Conservation (phyloP, 2,797 vertebrate species). For the Takifugu ocellatus region DNA sequence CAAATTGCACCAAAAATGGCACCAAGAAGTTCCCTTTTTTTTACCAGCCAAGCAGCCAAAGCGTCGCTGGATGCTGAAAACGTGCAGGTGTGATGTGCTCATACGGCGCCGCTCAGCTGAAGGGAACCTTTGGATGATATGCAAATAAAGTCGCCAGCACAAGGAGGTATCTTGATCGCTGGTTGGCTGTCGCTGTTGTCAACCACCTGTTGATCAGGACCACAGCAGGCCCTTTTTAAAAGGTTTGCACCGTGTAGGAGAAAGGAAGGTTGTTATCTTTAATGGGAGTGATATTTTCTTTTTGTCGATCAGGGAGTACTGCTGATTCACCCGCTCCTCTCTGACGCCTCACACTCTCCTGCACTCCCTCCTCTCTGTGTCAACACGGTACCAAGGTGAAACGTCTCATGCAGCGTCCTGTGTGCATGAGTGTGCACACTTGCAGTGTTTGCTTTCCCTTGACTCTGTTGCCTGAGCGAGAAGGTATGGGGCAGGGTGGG, state of each 20-base stretch:
- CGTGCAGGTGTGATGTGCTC: background rate
- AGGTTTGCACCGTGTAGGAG: background rate
- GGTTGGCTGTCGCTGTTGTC: conserved; percentile 9
- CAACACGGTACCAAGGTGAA: conserved; percentile 61
- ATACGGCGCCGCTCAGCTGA: background rate
- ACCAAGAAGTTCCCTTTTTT: too few relatives aligned
- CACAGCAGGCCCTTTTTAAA: background rate
- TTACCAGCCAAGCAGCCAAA: too few relatives aligned
- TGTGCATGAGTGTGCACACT: conserved; percentile 13
- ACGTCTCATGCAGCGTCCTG: conserved; percentile 41
- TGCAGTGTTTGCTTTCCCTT: conserved; percentile 56
- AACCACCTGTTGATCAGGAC: background rate
- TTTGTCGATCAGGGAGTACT: conserved; percentile 1
- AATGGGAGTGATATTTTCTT: background rate
- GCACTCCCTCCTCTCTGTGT: conserved; percentile 16
- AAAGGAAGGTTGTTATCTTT: background rate
- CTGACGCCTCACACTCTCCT: conserved; percentile 5
- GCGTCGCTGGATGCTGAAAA: too few relatives aligned
- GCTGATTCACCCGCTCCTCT: conserved; percentile 46
- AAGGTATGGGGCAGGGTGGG: conserved; percentile 39
- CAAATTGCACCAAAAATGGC: background rate
- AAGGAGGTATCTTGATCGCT: background rate
- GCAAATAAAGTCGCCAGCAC: conserved; percentile 20
- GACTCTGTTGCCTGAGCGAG: conserved; percentile 57
- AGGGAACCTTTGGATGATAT: conserved; percentile 15